These are phyloP conservation scores for Ochotona curzoniae DNA, from an alignment of 2,113 vertebrate species.

Conservation along the genomic window DNA sequence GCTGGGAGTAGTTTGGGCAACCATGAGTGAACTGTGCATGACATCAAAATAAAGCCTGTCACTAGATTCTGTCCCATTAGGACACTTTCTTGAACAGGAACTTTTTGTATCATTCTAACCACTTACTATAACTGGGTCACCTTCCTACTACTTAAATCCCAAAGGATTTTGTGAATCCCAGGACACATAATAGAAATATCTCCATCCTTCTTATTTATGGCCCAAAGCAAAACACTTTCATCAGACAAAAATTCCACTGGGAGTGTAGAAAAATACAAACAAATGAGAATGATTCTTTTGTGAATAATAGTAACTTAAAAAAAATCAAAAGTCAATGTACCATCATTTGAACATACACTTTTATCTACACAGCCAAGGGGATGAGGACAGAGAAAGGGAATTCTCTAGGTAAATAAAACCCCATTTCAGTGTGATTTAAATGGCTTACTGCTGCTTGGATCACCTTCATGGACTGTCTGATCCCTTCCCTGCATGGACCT, in stretches of 20 bases:
- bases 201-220: conserved; percentile 17
- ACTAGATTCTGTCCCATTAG: not conserved
- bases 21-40: not conserved
- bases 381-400: conserved; percentile 13
- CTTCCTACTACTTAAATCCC: not conserved
- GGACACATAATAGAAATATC: not conserved
- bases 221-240: conserved; percentile 43
- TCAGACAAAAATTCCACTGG: not conserved
- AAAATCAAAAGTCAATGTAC: conserved; percentile 63
- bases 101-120: not conserved
- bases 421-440: not conserved
- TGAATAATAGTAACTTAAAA: conserved; percentile 50
- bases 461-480: conserved; percentile 1
- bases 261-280: conserved; percentile 34
- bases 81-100: not conserved
- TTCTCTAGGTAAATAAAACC: conserved; percentile 34
- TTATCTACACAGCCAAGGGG: conserved; percentile 66
- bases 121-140: not conserved
- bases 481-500: not conserved
- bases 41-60: conserved; percentile 8
- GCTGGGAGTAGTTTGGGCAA: not conserved
- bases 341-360: conserved; percentile 61
- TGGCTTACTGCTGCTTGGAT: not conserved
- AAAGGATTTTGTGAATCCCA: not conserved
- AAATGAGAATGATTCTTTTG: conserved; percentile 57